Conservation (phyloP, 1,140 invertebrate genomes). For the Eciton burchellii region DNA sequence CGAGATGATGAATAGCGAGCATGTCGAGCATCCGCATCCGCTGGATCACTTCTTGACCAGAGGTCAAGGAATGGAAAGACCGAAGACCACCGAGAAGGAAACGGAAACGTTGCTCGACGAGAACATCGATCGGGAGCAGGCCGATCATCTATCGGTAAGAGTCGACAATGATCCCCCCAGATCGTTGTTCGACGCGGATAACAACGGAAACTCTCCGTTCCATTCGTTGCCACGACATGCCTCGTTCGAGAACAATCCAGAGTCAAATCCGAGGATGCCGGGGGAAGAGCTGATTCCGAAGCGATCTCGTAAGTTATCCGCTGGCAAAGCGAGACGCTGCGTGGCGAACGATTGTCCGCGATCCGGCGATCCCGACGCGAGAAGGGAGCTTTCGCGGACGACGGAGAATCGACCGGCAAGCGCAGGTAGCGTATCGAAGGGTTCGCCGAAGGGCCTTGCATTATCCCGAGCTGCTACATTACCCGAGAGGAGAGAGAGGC, state of each 20-base stretch:
- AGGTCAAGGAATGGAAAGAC: slow-evolving; percentile 43
- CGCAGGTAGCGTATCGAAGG: neutral
- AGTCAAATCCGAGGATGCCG: neutral
- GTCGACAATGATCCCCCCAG: neutral
- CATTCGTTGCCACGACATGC: too few species aligned
- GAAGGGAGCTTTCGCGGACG: neutral
- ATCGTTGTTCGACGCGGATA: neutral
- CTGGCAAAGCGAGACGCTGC: neutral
- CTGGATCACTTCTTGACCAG: slow-evolving; percentile 79
- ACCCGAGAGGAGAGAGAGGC: neutral
- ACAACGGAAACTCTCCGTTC: slow-evolving; percentile 22
- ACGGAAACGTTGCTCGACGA: slow-evolving; percentile 44
- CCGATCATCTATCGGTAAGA: neutral
- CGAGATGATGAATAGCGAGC: slow-evolving; percentile 52
- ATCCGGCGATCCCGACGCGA: neutral
- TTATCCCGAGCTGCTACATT: neutral
- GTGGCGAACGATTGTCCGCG: neutral
- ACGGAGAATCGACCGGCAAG: slow-evolving; percentile 6
- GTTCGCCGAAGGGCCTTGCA: neutral
- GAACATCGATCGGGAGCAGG: neutral
- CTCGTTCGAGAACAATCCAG: neutral
- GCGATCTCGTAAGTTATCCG: neutral
- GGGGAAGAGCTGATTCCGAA: neutral
- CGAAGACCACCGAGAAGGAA: slow-evolving; percentile 61
- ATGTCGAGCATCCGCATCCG: slow-evolving; percentile 69